A percentile compares a stretch with the other conserved stretches of the same genome.
Evolutionary conservation across 92 coral and sea anemone species (phyloP).

Genomic region (Porites divaricata): DNA sequence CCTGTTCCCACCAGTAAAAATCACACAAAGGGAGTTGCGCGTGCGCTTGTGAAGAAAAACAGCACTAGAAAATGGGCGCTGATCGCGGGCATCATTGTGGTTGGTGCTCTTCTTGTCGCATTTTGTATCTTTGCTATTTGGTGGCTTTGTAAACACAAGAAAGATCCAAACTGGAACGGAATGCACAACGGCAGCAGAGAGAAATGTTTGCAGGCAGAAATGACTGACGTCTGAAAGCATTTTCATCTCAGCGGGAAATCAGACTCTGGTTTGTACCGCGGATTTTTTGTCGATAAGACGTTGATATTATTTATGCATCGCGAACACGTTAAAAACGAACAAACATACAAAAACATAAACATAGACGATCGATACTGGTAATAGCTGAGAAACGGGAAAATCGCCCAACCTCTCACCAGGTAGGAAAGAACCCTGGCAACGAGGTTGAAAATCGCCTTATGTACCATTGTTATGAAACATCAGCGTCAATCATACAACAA

Average conservation of each 20-base stretch:
- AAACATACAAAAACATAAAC: too few relatives aligned
- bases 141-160: conserved; percentile 35
- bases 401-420: too few relatives aligned
- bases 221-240: conserved; percentile 7
- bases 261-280: too few relatives aligned
- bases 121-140: conserved; percentile 38
- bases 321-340: too few relatives aligned
- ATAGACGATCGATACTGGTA: too few relatives aligned
- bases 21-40: background rate
- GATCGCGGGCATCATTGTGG: conserved; percentile 39
- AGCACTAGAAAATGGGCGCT: conserved; percentile 23
- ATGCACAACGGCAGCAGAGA: conserved; percentile 20
- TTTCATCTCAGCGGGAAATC: background rate
- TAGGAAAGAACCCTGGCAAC: too few relatives aligned
- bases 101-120: conserved; percentile 27
- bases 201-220: conserved; percentile 18
- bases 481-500: too few relatives aligned
- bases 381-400: too few relatives aligned
- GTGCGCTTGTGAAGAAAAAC: background rate
- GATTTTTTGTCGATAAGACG: too few relatives aligned
- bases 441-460: too few relatives aligned
- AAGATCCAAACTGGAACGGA: conserved; percentile 18
- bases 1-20: background rate
- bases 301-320: too few relatives aligned
- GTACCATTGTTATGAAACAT: too few relatives aligned